Percentiles rank a stretch among this genome's conserved stretches.
Conservation (phyloP, 2,797 vertebrate species). For the Urocyon cinereoargenteus region DNA sequence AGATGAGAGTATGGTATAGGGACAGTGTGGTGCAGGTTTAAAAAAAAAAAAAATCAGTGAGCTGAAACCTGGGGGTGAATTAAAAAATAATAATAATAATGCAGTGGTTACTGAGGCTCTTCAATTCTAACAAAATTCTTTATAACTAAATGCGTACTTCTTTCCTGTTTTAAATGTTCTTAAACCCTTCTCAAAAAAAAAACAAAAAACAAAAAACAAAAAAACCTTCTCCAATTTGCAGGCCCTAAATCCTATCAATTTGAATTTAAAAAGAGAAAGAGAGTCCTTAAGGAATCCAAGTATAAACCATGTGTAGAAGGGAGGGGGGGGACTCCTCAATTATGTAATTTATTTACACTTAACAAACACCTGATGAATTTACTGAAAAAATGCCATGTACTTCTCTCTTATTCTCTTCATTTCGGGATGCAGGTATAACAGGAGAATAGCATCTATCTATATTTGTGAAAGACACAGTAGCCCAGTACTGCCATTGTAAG, state of each 20-base stretch:
- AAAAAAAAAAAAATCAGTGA: background rate
- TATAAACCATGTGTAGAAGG: background rate
- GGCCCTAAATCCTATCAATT: background rate
- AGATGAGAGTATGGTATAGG: accelerated
- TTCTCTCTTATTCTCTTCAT: background rate
- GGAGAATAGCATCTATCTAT: background rate
- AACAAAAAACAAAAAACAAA: no score
- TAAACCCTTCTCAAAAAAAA: background rate
- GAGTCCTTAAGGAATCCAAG: background rate
- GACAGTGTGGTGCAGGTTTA: background rate
- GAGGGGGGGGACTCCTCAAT: background rate
- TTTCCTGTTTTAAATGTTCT: constrained; percentile 38
- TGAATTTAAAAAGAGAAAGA: background rate
- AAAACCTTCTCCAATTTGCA: constrained; percentile 8
- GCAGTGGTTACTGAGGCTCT: background rate
- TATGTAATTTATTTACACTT: background rate
- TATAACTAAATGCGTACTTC: constrained; percentile 2
- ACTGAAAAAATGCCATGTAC: background rate
- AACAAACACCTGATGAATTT: background rate
- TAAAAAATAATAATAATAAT: background rate
- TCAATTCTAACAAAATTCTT: constrained; percentile 39
- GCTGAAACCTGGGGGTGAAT: background rate
- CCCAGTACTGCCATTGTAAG: background rate
- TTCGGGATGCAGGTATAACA: background rate
- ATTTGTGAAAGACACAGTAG: background rate